Evolutionary conservation across 1,140 invertebrate species (phyloP).

Genomic region (Aradophagus sp.): DNA sequence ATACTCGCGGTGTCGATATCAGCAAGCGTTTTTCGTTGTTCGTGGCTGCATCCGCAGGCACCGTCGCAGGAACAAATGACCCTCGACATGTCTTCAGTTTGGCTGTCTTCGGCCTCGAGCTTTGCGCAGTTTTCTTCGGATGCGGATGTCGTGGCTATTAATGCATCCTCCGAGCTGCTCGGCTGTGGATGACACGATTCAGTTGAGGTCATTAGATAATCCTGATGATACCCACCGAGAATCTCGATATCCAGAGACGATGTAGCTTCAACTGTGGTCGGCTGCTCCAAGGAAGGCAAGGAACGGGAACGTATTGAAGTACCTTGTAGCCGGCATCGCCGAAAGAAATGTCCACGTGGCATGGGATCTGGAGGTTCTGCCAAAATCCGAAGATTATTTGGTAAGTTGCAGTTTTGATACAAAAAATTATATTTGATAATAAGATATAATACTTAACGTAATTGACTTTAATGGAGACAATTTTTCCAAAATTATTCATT

Average conservation of each 20-base stretch:
- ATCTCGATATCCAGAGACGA: slow-evolving; percentile 58
- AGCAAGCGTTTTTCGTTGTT: no score
- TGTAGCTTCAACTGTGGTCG: slow-evolving; percentile 8
- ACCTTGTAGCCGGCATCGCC: slow-evolving; percentile 42
- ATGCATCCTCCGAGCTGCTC: slow-evolving; percentile 59
- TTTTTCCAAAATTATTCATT: no score
- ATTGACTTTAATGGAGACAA: no score
- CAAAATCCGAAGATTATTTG: neutral
- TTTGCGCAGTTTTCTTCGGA: slow-evolving; percentile 43
- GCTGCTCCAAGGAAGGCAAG: slow-evolving; percentile 28
- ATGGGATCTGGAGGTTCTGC: slow-evolving; percentile 29
- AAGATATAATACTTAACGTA: no score
- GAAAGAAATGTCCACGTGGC: slow-evolving; percentile 20
- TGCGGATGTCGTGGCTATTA: slow-evolving; percentile 55
- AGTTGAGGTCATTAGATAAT: slow-evolving; percentile 47
- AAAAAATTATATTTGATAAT: no score
- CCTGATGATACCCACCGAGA: slow-evolving; percentile 62
- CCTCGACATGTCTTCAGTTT: no score
- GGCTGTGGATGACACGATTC: slow-evolving; percentile 63
- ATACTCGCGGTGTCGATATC: slow-evolving; percentile 14
- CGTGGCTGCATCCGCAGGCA: slow-evolving; percentile 65
- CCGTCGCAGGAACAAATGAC: slow-evolving; percentile 63
- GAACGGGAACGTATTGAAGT: slow-evolving; percentile 46
- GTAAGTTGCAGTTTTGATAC: no score
- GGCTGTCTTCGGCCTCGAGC: slow-evolving; percentile 2